Percentiles rank a stretch among this genome's conserved stretches.
Conservation (phyloP, 2,113 vertebrate species). For the Mastomys natalensis region DNA sequence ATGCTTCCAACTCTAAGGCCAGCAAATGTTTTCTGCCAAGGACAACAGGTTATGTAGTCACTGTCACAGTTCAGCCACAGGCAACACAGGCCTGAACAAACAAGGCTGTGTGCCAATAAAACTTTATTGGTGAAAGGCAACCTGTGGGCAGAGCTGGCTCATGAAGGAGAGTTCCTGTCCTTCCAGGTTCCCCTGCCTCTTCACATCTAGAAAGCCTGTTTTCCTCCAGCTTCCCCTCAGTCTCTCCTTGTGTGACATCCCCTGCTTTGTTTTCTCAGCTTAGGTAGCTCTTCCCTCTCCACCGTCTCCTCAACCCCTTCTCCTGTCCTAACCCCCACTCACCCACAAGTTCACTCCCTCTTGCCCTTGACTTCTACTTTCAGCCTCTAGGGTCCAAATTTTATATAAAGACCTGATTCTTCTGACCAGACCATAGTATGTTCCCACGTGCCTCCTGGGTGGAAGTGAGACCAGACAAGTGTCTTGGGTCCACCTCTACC, state of each 20-base stretch:
- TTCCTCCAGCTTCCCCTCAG: not conserved
- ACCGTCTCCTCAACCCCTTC: not conserved
- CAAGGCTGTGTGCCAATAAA: not conserved
- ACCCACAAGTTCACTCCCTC: too few relatives aligned
- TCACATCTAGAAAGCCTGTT: not conserved
- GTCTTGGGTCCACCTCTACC: not conserved
- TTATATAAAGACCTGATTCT: not conserved
- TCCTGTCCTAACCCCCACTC: too few relatives aligned
- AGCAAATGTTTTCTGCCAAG: fast-evolving
- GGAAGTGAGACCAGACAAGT: too few relatives aligned
- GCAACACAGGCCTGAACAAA: fast-evolving
- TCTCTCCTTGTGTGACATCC: not conserved
- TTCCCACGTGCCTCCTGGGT: too few relatives aligned
- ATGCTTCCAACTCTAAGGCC: not conserved
- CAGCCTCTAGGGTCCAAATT: not conserved
- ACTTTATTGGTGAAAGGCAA: not conserved
- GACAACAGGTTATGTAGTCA: fast-evolving
- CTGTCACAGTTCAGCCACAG: not conserved
- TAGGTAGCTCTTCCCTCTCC: not conserved
- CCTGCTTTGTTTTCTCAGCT: too few relatives aligned
- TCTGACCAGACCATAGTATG: too few relatives aligned
- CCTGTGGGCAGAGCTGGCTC: not conserved
- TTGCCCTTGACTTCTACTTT: not conserved
- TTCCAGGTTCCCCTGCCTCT: fast-evolving
- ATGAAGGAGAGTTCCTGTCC: fast-evolving